Percentiles rank a stretch among this genome's conserved stretches.
phyloP scores from a whole-genome alignment of 2,113 vertebrate genomes.

The Leuciscus idus region DNA sequence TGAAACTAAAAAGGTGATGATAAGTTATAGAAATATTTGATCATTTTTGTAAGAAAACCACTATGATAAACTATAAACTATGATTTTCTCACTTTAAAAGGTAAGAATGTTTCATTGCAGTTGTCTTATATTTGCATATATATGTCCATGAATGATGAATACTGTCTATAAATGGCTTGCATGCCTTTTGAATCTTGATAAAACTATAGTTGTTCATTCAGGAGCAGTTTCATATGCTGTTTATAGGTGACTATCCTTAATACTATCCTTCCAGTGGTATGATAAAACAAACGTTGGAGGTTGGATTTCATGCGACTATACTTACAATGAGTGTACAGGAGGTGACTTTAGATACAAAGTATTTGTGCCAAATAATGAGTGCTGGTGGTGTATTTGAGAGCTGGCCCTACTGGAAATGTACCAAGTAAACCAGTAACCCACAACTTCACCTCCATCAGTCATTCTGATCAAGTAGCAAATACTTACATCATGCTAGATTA shows the following conservation, averaged over 20 bases:
- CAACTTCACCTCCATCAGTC: slow-evolving; percentile 33
- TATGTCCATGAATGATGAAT: neutral
- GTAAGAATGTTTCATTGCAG: neutral
- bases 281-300: neutral
- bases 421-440: neutral
- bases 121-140: neutral
- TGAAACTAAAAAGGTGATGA: neutral
- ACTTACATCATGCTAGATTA: slow-evolving; percentile 46
- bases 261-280: neutral
- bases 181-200: neutral
- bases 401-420: slow-evolving; percentile 1
- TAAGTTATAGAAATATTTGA: neutral
- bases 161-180: neutral
- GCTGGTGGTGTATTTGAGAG: neutral
- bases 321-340: neutral
- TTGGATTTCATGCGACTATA: neutral
- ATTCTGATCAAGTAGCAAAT: neutral
- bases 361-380: neutral
- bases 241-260: neutral
- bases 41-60: too few species aligned
- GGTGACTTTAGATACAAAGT: neutral
- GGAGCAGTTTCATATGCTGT: neutral
- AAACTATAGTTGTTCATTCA: neutral
- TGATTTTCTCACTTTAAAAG: neutral
- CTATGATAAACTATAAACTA: neutral